Percentiles rank a stretch among this genome's conserved stretches.
These are phyloP conservation scores for Penaeus indicus DNA, from an alignment of 1,140 invertebrate genomes.

Conservation along the genomic window DNA sequence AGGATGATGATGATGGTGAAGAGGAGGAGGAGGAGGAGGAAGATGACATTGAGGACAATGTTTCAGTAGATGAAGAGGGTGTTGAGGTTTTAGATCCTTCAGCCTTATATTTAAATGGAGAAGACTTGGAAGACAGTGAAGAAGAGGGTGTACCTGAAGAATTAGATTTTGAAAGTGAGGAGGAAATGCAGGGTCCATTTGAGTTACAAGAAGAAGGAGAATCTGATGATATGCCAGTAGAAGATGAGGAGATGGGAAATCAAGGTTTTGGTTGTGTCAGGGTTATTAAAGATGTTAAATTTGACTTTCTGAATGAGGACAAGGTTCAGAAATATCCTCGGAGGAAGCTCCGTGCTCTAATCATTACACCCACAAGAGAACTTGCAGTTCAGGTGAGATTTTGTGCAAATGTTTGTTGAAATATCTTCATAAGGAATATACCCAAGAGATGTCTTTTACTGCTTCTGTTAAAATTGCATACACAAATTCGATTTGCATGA, in stretches of 20 bases:
- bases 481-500: neutral
- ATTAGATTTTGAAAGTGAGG: too few species aligned
- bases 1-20: too few species aligned
- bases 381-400: constrained; percentile 93
- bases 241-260: constrained; percentile 51
- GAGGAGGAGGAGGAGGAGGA: neutral
- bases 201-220: constrained; percentile 56
- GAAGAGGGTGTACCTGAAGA: constrained; percentile 41
- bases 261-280: constrained; percentile 75
- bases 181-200: too few species aligned
- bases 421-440: neutral
- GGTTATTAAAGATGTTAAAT: constrained; percentile 75
- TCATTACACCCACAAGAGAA: constrained; percentile 95
- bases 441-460: neutral
- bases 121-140: constrained; percentile 35
- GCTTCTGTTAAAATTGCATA: neutral
- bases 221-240: constrained; percentile 64
- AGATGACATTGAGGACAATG: too few species aligned
- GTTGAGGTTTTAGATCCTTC: too few species aligned
- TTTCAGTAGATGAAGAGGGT: too few species aligned
- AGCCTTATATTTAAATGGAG: too few species aligned
- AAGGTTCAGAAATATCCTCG: constrained; percentile 24
- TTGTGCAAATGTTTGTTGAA: constrained; percentile 68
- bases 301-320: constrained; percentile 71
- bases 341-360: constrained; percentile 79